phyloP scores from a whole-genome alignment of 2,113 vertebrate species.

The Podilymbus podiceps region DNA sequence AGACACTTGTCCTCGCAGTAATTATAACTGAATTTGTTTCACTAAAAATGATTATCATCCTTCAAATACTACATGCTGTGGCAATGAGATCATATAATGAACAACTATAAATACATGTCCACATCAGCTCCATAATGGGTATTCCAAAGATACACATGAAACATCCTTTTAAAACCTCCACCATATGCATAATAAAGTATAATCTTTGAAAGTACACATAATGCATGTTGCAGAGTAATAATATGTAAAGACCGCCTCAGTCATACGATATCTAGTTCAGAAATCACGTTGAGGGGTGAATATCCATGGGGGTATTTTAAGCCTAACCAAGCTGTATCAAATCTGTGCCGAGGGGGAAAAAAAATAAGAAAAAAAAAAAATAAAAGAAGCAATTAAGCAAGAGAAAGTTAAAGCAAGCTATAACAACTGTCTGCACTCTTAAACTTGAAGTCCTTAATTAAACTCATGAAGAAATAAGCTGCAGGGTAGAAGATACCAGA shows the following conservation, averaged over 20 bases:
- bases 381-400: background rate
- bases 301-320: background rate
- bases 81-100: background rate
- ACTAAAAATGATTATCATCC: background rate
- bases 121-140: background rate
- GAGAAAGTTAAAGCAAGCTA: background rate
- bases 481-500: background rate
- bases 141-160: background rate
- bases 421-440: background rate
- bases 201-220: background rate
- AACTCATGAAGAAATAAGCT: background rate
- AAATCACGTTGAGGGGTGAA: background rate
- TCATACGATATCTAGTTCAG: background rate
- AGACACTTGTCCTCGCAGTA: background rate
- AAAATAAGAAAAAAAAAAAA: background rate
- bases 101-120: background rate
- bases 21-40: background rate
- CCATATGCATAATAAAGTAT: background rate
- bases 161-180: background rate
- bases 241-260: background rate
- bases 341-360: background rate
- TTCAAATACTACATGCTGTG: background rate
- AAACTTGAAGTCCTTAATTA: background rate
- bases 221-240: background rate
- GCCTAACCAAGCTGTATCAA: background rate